Conservation (phyloP, 2,888 invertebrate species). For the Julus scandinavius region DNA sequence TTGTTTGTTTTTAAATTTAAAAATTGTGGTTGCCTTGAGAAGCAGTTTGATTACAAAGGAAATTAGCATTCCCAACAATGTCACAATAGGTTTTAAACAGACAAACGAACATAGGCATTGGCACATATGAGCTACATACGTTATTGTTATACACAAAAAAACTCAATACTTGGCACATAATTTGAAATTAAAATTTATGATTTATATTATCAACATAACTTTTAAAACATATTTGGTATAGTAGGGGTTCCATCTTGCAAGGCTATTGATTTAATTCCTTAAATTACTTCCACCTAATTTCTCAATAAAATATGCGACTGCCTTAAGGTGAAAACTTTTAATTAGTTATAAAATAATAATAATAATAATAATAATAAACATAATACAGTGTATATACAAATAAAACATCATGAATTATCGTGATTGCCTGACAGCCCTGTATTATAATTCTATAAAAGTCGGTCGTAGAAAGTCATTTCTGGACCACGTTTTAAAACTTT, state of each 20-base stretch:
- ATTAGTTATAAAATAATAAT: not conserved
- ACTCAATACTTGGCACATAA: not conserved
- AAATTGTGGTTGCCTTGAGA: not conserved
- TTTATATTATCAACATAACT: not conserved
- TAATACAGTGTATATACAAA: not conserved
- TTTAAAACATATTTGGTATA: not conserved
- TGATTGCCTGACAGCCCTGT: not conserved
- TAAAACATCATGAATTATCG: not conserved
- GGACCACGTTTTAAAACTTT: not conserved
- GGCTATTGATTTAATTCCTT: not conserved
- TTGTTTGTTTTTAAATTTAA: not conserved
- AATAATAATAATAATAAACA: not conserved
- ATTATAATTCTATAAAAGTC: not conserved
- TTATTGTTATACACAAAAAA: not conserved
- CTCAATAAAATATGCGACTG: not conserved
- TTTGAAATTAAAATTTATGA: not conserved
- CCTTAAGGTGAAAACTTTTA: not conserved
- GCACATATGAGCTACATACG: not conserved
- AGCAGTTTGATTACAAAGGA: not conserved
- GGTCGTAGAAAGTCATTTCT: not conserved
- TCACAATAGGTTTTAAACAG: not conserved
- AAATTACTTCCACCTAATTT: not conserved
- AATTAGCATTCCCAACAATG: not conserved
- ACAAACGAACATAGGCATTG: not conserved
- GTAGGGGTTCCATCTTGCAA: not conserved